Base-by-base conservation (phyloP, 2,888 invertebrate species). In the Leucoptera coffeella region DNA sequence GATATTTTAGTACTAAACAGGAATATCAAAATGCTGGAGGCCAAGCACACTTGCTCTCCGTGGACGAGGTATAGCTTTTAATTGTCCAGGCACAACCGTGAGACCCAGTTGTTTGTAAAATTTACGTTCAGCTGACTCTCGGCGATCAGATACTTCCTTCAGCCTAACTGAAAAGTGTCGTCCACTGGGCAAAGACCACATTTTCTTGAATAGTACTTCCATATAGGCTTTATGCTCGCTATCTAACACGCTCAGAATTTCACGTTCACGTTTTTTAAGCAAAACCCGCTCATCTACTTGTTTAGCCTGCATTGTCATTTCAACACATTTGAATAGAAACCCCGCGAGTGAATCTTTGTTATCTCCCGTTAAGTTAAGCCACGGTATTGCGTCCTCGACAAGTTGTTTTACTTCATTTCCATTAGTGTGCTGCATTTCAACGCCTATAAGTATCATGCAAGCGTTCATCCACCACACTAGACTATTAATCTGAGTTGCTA, bases 371-470 rank as follows among this genome's bases (percentile, higher is more conserved):
- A n/a, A n/a, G n/a, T n/a, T n/a, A n/a, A n/a, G n/a, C 45, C 48
- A 60, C 32, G 61, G 58, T 25, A 47, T 51, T 8, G 65, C 65
- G 36, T 64, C 64, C 32, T 65, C 69, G 0, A 69, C 62, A 35
- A 55, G 49, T 28, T 58, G 50, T 7, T 60, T 52, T 4, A 69
- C 64, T 32, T 69, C 69, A 28, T 67, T 67, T 1, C 57, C 45
- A 28, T 69, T 69, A 3, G 58, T 58, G 38, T 69, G 69, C 34
- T 65, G 65, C 65, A 69, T 67, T 25, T 69, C 69, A 2, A 65
- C 61, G 29, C 64, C 64, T 56, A 69, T 60, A 3, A 67, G 32
- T 2, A 55, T 58, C 26, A 69, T 65, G 20, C 52, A 53, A 1
- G 60, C 65, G 33, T 67, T 67, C 9, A 67, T 34, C 67, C 67